These are phyloP conservation scores for Cosmorhoe ocellata DNA, from an alignment of 2,888 invertebrate species.

Conservation along the genomic window DNA sequence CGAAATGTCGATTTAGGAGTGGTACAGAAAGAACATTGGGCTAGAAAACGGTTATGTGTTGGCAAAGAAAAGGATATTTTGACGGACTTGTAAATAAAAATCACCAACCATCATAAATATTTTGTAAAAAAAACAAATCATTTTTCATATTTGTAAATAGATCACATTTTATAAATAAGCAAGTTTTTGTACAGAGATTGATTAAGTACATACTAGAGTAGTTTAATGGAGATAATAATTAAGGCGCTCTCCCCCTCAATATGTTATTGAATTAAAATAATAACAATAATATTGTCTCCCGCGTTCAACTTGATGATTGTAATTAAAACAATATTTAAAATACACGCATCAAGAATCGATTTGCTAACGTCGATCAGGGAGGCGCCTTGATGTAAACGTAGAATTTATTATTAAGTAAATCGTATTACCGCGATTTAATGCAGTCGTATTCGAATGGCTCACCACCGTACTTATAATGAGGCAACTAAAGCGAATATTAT, in stretches of 20 bases:
- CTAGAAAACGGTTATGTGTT: not conserved
- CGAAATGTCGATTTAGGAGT: constrained; percentile 4
- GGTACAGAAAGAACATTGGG: constrained; percentile 6
- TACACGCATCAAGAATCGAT: no score
- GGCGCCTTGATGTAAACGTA: constrained; percentile 6
- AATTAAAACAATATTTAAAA: no score
- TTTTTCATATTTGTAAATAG: constrained; percentile 9
- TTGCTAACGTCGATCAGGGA: no score
- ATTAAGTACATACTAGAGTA: no score
- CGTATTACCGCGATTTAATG: constrained; percentile 4
- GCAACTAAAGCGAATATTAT: not conserved
- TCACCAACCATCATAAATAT: constrained; percentile 13
- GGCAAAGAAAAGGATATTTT: constrained; percentile 1
- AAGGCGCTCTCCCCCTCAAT: no score
- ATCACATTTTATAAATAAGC: not conserved
- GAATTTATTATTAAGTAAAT: constrained; percentile 5
- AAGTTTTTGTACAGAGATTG: no score
- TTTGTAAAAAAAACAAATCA: not conserved
- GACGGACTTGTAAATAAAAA: constrained; percentile 9
- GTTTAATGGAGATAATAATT: no score
- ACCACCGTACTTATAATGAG: not conserved
- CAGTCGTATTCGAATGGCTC: constrained; percentile 1
- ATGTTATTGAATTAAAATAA: no score
- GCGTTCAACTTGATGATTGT: no score
- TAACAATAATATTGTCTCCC: no score